Percentiles rank a stretch among this genome's conserved stretches.
These are phyloP conservation scores for Trichogramma evanescens DNA, from an alignment of 2,888 invertebrate genomes.

Conservation along the genomic window DNA sequence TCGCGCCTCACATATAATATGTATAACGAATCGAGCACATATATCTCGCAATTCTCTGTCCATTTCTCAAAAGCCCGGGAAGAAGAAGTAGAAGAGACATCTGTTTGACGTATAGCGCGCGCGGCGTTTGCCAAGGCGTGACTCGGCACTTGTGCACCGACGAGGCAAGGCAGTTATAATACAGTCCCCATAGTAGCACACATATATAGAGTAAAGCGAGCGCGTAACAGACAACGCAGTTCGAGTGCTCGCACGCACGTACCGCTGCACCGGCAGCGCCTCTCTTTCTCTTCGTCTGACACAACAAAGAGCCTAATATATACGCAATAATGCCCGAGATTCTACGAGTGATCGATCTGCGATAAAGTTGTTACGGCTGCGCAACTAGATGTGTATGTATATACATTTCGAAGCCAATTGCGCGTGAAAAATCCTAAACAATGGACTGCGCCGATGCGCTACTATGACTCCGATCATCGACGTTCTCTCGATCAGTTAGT, in stretches of 20 bases:
- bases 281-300: conserved; percentile 12
- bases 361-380: conserved; percentile 26
- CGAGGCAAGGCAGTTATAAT: not conserved
- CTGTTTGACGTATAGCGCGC: conserved; percentile 42
- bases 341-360: conserved; percentile 40
- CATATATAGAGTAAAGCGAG: too few species aligned
- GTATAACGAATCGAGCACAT: too few species aligned
- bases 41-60: too few species aligned
- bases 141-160: conserved; percentile 45
- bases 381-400: too few species aligned
- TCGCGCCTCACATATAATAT: too few species aligned
- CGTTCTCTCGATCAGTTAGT: too few species aligned
- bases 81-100: conserved; percentile 31
- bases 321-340: conserved; percentile 25
- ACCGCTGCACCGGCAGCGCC: not conserved
- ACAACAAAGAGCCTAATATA: conserved; percentile 34
- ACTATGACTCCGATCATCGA: too few species aligned
- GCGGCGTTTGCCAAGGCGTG: conserved; percentile 48
- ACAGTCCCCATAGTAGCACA: too few species aligned
- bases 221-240: too few species aligned
- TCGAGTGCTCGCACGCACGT: too few species aligned
- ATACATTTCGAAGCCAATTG: conserved; percentile 40
- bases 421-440: conserved; percentile 45
- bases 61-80: too few species aligned
- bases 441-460: conserved; percentile 21